A percentile compares a stretch with the other conserved stretches of the same genome.
Conservation (phyloP, 37 sponge, comb jelly and placozoan genomes). For the Lycopodina hypogea region DNA sequence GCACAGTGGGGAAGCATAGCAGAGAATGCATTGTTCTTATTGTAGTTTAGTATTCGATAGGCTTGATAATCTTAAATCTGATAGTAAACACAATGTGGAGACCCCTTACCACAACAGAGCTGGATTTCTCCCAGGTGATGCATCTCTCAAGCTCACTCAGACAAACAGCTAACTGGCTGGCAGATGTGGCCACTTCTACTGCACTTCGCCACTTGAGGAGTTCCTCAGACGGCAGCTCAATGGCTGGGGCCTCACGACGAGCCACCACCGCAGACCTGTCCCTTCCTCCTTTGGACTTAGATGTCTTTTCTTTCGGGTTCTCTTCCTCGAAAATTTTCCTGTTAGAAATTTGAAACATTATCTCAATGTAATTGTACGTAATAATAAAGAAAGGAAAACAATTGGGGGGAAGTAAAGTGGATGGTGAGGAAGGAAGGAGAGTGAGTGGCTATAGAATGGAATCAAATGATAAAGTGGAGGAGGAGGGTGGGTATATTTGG, state of each 20-base stretch:
- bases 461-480: no score
- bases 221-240: constrained; percentile 18
- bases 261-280: neutral
- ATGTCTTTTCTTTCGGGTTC: neutral
- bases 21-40: no score
- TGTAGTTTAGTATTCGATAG: neutral
- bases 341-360: neutral
- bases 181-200: constrained; percentile 58
- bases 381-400: neutral
- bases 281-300: neutral
- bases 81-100: neutral
- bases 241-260: constrained; percentile 12
- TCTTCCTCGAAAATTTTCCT: constrained; percentile 31
- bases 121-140: constrained; percentile 93
- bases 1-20: no score
- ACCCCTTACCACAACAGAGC: constrained; percentile 78
- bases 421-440: no score
- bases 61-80: neutral
- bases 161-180: constrained; percentile 83
- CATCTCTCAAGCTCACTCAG: constrained; percentile 56
- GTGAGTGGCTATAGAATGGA: no score
- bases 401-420: neutral
- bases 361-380: neutral
- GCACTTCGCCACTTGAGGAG: constrained; percentile 71
- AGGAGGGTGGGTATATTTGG: no score